Evolutionary conservation across 2,113 vertebrate species (phyloP).

Genomic region (Silurus glanis): DNA sequence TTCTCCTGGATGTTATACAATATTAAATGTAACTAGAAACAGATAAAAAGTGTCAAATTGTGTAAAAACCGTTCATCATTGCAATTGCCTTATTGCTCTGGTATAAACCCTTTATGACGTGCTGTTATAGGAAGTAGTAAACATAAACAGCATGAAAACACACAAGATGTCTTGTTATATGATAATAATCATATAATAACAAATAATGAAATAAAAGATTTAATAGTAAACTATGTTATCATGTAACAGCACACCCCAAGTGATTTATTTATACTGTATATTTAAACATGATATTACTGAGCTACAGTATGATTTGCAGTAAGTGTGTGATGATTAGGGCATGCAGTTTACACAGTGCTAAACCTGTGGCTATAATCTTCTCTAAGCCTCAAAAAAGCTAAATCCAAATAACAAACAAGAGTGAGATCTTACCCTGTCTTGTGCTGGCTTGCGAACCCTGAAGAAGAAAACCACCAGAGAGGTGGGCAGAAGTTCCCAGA

Average conservation of each 20-base stretch:
- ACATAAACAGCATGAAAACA: too few relatives aligned
- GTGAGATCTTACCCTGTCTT: slow-evolving; percentile 79
- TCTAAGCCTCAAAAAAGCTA: neutral
- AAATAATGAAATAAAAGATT: too few relatives aligned
- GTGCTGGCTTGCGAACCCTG: slow-evolving; percentile 84
- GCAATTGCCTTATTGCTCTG: too few relatives aligned
- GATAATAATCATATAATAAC: too few relatives aligned
- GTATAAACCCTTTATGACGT: too few relatives aligned
- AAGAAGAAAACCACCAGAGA: slow-evolving; percentile 94
- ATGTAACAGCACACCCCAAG: neutral
- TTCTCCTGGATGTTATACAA: neutral
- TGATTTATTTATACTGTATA: neutral
- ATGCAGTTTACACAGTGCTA: neutral
- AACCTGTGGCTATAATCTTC: neutral
- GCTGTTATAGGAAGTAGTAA: too few relatives aligned
- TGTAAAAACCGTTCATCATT: too few relatives aligned
- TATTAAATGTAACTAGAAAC: neutral
- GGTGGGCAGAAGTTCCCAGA: slow-evolving; percentile 97
- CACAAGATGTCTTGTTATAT: too few relatives aligned
- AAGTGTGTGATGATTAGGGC: neutral
- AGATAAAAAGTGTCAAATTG: neutral
- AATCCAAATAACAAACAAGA: neutral
- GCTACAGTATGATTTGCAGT: neutral
- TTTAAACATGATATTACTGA: neutral
- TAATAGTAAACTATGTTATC: neutral